Percentiles rank a stretch among this genome's conserved stretches.
Evolutionary conservation across 2,888 invertebrate species (phyloP).

Genomic region (Cryptocephalus moraei): DNA sequence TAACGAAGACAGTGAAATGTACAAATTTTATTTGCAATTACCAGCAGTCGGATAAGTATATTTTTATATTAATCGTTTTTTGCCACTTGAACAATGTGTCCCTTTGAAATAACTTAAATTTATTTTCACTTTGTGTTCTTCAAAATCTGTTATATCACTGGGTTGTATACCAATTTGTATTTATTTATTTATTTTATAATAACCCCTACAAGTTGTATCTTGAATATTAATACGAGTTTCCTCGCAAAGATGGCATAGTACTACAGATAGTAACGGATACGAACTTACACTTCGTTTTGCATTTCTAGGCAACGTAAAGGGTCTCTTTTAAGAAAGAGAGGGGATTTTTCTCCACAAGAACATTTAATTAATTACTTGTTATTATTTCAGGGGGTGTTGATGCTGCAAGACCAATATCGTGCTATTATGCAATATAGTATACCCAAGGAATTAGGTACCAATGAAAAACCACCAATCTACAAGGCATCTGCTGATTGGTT

Average conservation of each 20-base stretch:
- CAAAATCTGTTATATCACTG: too few species aligned
- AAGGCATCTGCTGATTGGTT: conserved; percentile 53
- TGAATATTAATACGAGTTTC: too few species aligned
- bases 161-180: too few species aligned
- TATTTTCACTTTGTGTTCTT: too few species aligned
- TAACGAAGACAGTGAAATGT: conserved; percentile 23
- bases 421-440: conserved; percentile 69
- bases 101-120: too few species aligned
- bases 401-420: conserved; percentile 61
- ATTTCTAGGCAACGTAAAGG: conserved; percentile 32
- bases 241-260: too few species aligned
- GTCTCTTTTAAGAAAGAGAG: conserved; percentile 37
- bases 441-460: conserved; percentile 46
- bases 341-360: conserved; percentile 23
- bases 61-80: conserved; percentile 11
- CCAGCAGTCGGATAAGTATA: conserved; percentile 17
- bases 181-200: too few species aligned
- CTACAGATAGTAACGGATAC: too few species aligned
- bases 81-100: too few species aligned
- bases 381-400: conserved; percentile 58
- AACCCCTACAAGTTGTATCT: too few species aligned
- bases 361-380: conserved; percentile 20
- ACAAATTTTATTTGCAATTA: neutral
- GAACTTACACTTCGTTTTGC: conserved; percentile 8
- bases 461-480: conserved; percentile 43